Percentiles rank a stretch among this genome's conserved stretches.
Conservation (phyloP, 2,113 vertebrate genomes). For the Corvus moneduloides region DNA sequence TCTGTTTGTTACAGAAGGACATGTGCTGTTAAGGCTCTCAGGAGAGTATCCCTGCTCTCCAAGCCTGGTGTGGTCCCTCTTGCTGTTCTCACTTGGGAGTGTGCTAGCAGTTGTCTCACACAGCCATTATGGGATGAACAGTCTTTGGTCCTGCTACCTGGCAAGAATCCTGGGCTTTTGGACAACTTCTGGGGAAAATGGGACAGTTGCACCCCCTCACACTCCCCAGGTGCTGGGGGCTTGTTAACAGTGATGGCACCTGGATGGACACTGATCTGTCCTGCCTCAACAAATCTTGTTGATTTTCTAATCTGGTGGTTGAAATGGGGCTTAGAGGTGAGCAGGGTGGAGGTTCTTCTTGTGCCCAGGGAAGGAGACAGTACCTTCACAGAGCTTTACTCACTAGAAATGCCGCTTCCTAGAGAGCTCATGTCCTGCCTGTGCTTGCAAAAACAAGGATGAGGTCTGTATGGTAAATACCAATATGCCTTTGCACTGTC, state of each 20-base stretch:
- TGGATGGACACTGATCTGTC: neutral
- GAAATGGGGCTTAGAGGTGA: neutral
- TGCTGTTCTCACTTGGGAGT: neutral
- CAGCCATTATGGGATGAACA: neutral
- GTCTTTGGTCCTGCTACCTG: neutral
- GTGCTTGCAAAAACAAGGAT: neutral
- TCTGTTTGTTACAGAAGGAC: neutral
- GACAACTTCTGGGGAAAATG: neutral
- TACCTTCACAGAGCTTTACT: neutral
- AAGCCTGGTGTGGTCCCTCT: neutral
- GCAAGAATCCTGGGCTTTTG: neutral
- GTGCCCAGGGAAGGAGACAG: neutral
- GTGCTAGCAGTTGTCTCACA: neutral
- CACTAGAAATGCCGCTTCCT: neutral
- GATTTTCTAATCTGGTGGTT: neutral
- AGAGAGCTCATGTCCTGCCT: neutral
- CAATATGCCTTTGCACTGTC: neutral
- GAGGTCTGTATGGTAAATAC: neutral
- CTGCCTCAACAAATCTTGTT: neutral
- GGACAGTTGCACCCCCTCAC: fast-evolving
- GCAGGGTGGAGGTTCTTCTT: neutral
- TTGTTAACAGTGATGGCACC: neutral
- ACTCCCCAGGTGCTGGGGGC: neutral
- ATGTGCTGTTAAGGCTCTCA: neutral
- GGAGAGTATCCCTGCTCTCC: neutral